Base-by-base conservation (phyloP, 2,113 vertebrate species). In the Scomber colias region DNA sequence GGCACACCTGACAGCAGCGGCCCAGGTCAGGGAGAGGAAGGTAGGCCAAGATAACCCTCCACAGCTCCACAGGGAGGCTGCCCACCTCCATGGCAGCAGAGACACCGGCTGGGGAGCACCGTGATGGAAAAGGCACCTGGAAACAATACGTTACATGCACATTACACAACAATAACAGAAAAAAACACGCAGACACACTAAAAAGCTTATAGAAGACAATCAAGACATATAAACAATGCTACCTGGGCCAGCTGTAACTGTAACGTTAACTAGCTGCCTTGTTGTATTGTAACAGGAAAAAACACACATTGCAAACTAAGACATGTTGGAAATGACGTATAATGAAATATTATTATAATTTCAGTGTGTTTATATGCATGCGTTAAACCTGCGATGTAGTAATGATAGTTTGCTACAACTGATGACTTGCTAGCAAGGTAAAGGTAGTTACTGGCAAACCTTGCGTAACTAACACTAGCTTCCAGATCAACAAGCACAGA, bases 1-100 rank as follows among this genome's bases (percentile, higher is more conserved):
- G 92, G 92, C 96, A 96, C 66, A 98, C 96, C 90, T 95, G 88
- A 89, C 97, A 96, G 93, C 97, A 97, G 81, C 95, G 96, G 75
- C 97, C 95, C 79, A 97, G 91, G 88, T 98, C 97, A 0, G 96
- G 94, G 35, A 97, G 95, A 54, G 91, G 91, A 27, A 97, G 87
- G 75, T 95, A 97, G 49, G 96, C 96, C 54, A 97, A 80, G 70
- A 98, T 96, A 63, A 98, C 89, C 81, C 95, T 94, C 96, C 96
- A 97, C 68, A 97, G 91, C 94, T 97, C 96, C 90, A 95, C 79
- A 0, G 94, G 96, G 71, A 97, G 94, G 60, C 88, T 81, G 0
- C 92, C 75, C n/a, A 90, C 89, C 90, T 97, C 96, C 97, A 97
- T 96, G 77, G 77, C 92, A 60, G 53, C 93, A 85, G 87, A 84